Conservation (phyloP, 2,113 vertebrate genomes). For the Plestiodon gilberti region DNA sequence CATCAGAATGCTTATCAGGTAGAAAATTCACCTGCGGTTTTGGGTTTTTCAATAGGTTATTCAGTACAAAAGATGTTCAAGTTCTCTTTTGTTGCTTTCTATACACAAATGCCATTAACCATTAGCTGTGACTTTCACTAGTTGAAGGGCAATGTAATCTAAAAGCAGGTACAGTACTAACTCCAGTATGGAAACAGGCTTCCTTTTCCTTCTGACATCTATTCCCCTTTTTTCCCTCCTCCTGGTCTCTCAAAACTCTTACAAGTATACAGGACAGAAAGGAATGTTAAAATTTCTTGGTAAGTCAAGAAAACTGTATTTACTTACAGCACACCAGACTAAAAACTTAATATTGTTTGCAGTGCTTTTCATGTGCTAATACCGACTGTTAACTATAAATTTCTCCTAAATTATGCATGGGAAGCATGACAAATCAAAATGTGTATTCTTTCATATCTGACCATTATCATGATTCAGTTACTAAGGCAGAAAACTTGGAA, state of each 20-base stretch:
- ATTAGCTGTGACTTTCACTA: slow-evolving; percentile 6
- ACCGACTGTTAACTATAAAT: slow-evolving; percentile 12
- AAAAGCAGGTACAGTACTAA: neutral
- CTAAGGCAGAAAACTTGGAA: neutral
- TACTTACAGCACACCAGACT: slow-evolving; percentile 59
- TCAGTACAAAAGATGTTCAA: neutral
- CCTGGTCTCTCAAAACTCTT: slow-evolving; percentile 70
- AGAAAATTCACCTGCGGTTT: neutral
- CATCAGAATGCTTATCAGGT: neutral
- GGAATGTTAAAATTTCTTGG: slow-evolving; percentile 71
- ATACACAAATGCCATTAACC: neutral
- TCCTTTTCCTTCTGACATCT: slow-evolving; percentile 69
- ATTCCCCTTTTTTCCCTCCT: slow-evolving; percentile 39
- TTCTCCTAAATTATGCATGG: slow-evolving; percentile 28
- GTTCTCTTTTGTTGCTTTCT: slow-evolving; percentile 2
- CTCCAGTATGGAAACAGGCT: slow-evolving; percentile 21
- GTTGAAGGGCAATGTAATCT: slow-evolving; percentile 9
- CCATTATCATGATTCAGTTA: neutral
- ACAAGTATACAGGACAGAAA: slow-evolving; percentile 77
- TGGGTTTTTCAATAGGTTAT: neutral
- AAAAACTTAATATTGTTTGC: slow-evolving; percentile 48
- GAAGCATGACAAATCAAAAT: slow-evolving; percentile 34
- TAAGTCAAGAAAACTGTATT: slow-evolving; percentile 69
- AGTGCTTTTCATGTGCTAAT: slow-evolving; percentile 44
- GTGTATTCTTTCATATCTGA: neutral